Conservation (phyloP, 2,113 vertebrate genomes). For the Limanda limanda region DNA sequence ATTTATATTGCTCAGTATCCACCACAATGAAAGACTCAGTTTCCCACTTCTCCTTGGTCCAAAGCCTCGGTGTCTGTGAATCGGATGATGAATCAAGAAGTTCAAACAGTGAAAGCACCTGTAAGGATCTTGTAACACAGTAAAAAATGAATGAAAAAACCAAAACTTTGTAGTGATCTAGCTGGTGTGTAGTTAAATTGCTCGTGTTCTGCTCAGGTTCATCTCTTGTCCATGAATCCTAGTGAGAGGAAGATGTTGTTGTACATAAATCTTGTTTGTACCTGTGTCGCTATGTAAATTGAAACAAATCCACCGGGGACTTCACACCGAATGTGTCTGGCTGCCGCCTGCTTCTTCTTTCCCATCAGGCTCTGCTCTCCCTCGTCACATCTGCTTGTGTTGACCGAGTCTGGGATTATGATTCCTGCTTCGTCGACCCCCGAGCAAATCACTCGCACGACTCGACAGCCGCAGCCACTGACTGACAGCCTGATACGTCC, state of each 20-base stretch:
- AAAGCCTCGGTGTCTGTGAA: too few relatives aligned
- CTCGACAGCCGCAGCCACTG: neutral
- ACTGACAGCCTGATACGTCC: constrained; percentile 47
- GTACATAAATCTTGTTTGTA: neutral
- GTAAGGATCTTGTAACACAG: neutral
- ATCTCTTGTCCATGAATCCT: neutral
- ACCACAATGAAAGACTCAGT: too few relatives aligned
- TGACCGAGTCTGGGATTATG: constrained; percentile 43
- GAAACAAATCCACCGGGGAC: constrained; percentile 18
- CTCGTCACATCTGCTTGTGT: constrained; percentile 25
- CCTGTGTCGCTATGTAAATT: neutral
- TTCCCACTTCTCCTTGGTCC: neutral
- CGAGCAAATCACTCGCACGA: constrained; percentile 27
- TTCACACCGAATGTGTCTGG: constrained; percentile 10
- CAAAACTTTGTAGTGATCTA: neutral
- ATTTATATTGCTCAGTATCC: too few relatives aligned
- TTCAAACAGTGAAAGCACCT: neutral
- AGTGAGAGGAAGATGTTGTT: neutral
- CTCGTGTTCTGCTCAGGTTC: neutral
- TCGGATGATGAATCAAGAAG: too few relatives aligned
- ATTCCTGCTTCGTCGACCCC: constrained; percentile 27
- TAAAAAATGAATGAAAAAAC: neutral
- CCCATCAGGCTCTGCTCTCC: constrained; percentile 29
- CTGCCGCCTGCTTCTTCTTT: constrained; percentile 27
- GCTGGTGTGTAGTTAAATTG: neutral